Percentiles rank a stretch among this genome's conserved stretches.
phyloP scores from a whole-genome alignment of 2,888 invertebrate species.

The Tridacna gigas region DNA sequence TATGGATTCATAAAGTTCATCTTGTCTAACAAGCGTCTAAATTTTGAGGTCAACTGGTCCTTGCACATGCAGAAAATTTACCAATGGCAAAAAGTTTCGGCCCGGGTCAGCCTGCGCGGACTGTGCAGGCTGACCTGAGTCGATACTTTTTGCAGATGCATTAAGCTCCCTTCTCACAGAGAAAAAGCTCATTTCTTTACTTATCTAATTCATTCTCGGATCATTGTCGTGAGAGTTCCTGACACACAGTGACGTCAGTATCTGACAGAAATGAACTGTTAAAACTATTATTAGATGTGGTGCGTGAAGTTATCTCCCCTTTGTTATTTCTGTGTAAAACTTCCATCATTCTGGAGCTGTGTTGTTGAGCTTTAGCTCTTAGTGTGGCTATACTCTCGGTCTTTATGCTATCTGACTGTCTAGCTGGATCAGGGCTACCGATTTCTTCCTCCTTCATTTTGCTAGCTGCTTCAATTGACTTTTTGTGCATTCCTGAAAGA shows the following conservation, averaged over 20 bases:
- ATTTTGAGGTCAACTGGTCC: no score
- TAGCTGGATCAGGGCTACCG: slow-evolving; percentile 87
- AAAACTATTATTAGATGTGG: slow-evolving; percentile 56
- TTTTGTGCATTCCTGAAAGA: slow-evolving; percentile 97
- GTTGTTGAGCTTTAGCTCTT: slow-evolving; percentile 97
- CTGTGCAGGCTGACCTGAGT: no score
- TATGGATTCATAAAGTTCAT: no score
- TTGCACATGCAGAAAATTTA: no score
- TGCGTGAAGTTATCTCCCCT: slow-evolving; percentile 24
- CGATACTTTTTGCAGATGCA: no score
- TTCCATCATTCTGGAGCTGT: slow-evolving; percentile 85
- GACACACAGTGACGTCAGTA: slow-evolving; percentile 39
- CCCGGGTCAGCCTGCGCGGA: no score
- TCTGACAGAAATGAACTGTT: slow-evolving; percentile 69
- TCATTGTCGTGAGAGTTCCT: slow-evolving; percentile 48
- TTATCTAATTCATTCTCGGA: not conserved
- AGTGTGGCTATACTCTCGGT: slow-evolving; percentile 97
- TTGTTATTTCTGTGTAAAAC: slow-evolving; percentile 70
- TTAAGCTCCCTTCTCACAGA: no score
- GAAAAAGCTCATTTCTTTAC: not conserved
- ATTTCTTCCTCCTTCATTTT: slow-evolving; percentile 92
- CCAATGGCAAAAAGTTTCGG: no score
- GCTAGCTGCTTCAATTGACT: slow-evolving; percentile 98
- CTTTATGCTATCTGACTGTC: slow-evolving; percentile 86
- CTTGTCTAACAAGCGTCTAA: no score